Percentiles rank a stretch among this genome's conserved stretches.
Conservation (phyloP, 2,113 vertebrate species). For the Trochalopteron elliotii region DNA sequence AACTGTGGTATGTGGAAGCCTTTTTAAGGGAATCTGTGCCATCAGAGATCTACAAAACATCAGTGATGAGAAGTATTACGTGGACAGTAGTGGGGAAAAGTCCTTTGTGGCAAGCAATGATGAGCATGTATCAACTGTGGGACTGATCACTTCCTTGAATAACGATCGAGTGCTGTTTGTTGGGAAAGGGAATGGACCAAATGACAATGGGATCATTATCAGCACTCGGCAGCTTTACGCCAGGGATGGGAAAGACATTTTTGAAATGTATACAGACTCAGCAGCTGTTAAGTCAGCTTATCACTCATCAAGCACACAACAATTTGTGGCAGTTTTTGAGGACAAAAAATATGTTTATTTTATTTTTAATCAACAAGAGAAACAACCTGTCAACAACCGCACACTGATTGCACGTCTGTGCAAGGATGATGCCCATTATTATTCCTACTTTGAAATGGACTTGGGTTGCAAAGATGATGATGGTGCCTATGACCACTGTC, state of each 20-base stretch:
- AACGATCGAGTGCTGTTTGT: conserved; percentile 82
- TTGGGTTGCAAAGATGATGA: conserved; percentile 79
- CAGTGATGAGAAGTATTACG: conserved; percentile 78
- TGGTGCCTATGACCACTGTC: conserved; percentile 78
- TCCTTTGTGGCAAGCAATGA: conserved; percentile 93
- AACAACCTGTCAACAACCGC: conserved; percentile 80
- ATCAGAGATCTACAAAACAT: conserved; percentile 82
- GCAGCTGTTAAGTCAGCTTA: conserved; percentile 82
- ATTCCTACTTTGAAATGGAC: conserved; percentile 95
- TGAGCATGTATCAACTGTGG: conserved; percentile 86
- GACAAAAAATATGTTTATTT: conserved; percentile 85
- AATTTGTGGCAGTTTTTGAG: conserved; percentile 84
- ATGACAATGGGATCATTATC: conserved; percentile 93
- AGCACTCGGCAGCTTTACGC: conserved; percentile 87
- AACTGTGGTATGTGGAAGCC: conserved; percentile 90
- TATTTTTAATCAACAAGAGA: conserved; percentile 87
- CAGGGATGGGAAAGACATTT: conserved; percentile 79
- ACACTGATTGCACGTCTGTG: conserved; percentile 90
- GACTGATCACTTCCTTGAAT: conserved; percentile 81
- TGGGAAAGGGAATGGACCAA: conserved; percentile 88
- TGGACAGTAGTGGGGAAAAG: conserved; percentile 89
- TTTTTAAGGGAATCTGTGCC: conserved; percentile 93
- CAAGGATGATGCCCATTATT: conserved; percentile 84
- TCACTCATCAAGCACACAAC: conserved; percentile 78
- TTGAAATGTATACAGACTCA: conserved; percentile 89